Percentiles rank a stretch among this genome's conserved stretches.
phyloP scores from a whole-genome alignment of 1,140 invertebrate genomes.

The Aricia agestis region DNA sequence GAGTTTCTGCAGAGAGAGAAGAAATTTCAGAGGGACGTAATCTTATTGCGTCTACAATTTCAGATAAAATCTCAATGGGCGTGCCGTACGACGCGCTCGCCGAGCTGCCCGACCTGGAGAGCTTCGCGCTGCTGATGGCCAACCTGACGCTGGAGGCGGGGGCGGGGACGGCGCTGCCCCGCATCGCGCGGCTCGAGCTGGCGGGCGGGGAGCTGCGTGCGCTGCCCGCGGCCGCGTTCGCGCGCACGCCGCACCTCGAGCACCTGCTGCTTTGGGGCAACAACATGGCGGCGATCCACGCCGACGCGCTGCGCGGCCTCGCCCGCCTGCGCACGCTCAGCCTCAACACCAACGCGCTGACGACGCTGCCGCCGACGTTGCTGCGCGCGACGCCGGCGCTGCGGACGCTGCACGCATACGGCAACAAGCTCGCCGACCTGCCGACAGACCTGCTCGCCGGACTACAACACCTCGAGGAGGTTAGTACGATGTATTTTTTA shows the following conservation, averaged over 20 bases:
- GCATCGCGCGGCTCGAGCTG: neutral
- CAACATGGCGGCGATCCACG: neutral
- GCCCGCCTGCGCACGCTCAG: neutral
- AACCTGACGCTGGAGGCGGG: neutral
- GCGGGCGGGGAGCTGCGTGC: neutral
- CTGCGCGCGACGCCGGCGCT: neutral
- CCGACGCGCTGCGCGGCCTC: neutral
- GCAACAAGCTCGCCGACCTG: neutral
- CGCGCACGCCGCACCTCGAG: neutral
- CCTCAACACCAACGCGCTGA: neutral
- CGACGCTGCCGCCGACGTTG: neutral
- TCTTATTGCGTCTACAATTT: neutral
- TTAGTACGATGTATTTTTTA: too few species aligned
- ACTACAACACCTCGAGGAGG: too few species aligned
- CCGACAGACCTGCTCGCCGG: too few species aligned
- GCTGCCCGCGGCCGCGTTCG: neutral
- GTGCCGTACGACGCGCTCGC: neutral
- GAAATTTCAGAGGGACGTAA: too few species aligned
- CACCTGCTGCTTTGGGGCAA: neutral
- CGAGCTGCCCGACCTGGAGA: neutral
- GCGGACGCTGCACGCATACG: neutral
- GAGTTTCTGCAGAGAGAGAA: too few species aligned
- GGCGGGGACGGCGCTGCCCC: neutral
- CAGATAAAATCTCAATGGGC: neutral
- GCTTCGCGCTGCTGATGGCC: neutral